phyloP scores from a whole-genome alignment of 2,888 invertebrate genomes.

The Plebejus anna region DNA sequence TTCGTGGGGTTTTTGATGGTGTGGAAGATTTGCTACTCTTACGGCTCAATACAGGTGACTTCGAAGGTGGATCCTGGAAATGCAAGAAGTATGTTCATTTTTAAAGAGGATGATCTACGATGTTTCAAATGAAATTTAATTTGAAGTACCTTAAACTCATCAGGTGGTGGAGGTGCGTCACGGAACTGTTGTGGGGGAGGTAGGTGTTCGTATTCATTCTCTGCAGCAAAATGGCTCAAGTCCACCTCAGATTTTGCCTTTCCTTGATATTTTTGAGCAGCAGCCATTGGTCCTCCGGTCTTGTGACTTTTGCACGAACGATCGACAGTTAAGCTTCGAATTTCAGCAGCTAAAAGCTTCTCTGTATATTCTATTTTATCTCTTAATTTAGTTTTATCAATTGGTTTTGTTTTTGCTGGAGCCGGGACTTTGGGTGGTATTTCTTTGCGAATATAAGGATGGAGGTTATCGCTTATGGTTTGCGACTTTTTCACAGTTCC shows the following conservation, averaged over 20 bases:
- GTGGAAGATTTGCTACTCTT: conserved; percentile 73
- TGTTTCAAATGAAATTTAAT: neutral
- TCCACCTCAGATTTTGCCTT: conserved; percentile 82
- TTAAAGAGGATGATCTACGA: conserved; percentile 1
- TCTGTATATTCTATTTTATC: conserved; percentile 75
- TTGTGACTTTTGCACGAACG: conserved; percentile 63
- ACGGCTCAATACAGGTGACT: conserved; percentile 67
- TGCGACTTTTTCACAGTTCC: conserved; percentile 71
- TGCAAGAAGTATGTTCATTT: conserved; percentile 14
- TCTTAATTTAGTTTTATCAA: conserved; percentile 61
- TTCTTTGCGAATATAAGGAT: conserved; percentile 77
- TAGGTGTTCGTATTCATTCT: conserved; percentile 85
- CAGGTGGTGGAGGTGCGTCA: conserved; percentile 88
- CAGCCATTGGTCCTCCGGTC: conserved; percentile 47
- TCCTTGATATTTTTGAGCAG: conserved; percentile 59
- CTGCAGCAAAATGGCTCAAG: conserved; percentile 74
- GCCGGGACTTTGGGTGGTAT: conserved; percentile 53
- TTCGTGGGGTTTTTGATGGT: conserved; percentile 65
- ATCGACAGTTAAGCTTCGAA: conserved; percentile 65
- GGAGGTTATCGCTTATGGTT: conserved; percentile 69
- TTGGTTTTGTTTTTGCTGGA: conserved; percentile 50
- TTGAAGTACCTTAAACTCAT: conserved; percentile 79
- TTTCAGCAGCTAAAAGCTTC: conserved; percentile 73
- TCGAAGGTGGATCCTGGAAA: conserved; percentile 67
- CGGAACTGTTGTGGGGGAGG: conserved; percentile 92